Base-by-base conservation (phyloP, 2,113 vertebrate genomes). In the Myrmecophaga tridactyla region DNA sequence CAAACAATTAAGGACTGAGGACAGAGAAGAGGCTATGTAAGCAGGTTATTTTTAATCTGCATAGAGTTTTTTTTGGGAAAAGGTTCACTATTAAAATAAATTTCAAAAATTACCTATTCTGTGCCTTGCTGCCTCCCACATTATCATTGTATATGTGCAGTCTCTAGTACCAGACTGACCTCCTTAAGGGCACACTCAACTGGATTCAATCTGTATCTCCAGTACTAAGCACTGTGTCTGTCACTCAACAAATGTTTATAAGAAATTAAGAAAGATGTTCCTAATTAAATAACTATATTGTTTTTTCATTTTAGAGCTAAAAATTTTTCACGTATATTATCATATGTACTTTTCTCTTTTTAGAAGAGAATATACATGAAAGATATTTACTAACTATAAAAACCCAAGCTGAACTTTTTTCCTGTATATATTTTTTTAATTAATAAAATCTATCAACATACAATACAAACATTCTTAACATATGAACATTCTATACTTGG, bases 361-460 rank as follows among this genome's bases (percentile, higher is more conserved):
- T n/a, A n/a, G n/a, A n/a, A n/a, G n/a, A n/a, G n/a, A n/a, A n/a
- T n/a, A n/a, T n/a, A n/a, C n/a, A 48, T 48, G 46, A 48, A 48
- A 48, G 46, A 48, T 48, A 9, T 48, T 48, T 48, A 11, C 11
- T 48, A 48, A 48, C 46, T 48, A 48, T 48, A 39, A 77, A 11
- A 92, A 95, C 85, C 25, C 10, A 95, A 93, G 17, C 46, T 94
- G 62, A 93, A 51, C n/a, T 62, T 81, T 67, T n/a, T n/a, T n/a
- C n/a, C n/a, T n/a, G n/a, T n/a, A n/a, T n/a, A n/a, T n/a, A n/a
- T n/a, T n/a, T n/a, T n/a, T n/a, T n/a, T n/a, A n/a, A n/a, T n/a
- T n/a, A n/a, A n/a, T n/a, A n/a, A n/a, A n/a, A n/a, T n/a, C n/a
- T n/a, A n/a, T n/a, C n/a, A n/a, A n/a, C n/a, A n/a, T n/a, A n/a